phyloP scores from a whole-genome alignment of 1,140 invertebrate species.

The Trypoxylus dichotomus region DNA sequence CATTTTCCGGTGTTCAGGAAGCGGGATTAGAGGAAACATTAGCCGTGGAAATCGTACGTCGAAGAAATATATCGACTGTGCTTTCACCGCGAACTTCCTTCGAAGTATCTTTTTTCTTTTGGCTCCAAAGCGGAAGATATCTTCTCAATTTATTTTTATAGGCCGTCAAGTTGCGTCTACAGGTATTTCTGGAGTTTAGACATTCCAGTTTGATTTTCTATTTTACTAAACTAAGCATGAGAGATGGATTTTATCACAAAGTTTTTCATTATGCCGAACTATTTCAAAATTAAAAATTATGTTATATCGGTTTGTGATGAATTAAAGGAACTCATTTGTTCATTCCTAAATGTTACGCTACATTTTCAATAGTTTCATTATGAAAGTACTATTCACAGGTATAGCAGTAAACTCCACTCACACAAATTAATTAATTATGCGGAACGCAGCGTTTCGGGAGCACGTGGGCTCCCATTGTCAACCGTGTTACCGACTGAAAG shows the following conservation, averaged over 20 bases:
- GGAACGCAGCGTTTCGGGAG: too few relatives aligned
- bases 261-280: too few relatives aligned
- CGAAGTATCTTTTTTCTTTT: not conserved
- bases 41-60: not conserved
- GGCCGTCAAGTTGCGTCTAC: not conserved
- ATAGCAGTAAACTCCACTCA: too few relatives aligned
- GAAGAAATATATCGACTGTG: not conserved
- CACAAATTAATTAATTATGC: too few relatives aligned
- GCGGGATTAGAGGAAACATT: not conserved
- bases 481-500: too few relatives aligned
- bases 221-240: not conserved
- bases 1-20: not conserved
- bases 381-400: too few relatives aligned
- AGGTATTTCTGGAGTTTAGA: not conserved
- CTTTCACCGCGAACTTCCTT: not conserved
- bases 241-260: not conserved
- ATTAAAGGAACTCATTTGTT: too few relatives aligned
- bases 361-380: too few relatives aligned
- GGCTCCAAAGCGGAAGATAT: not conserved
- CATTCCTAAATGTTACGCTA: too few relatives aligned
- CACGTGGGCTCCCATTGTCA: too few relatives aligned
- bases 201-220: not conserved
- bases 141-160: not conserved
- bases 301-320: too few relatives aligned
- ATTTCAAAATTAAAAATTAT: too few relatives aligned